Evolutionary conservation across 2,797 vertebrate genomes (phyloP), one percentile per base, ranked within the genome.

Genomic region (Scomberomorus guttatus): DNA sequence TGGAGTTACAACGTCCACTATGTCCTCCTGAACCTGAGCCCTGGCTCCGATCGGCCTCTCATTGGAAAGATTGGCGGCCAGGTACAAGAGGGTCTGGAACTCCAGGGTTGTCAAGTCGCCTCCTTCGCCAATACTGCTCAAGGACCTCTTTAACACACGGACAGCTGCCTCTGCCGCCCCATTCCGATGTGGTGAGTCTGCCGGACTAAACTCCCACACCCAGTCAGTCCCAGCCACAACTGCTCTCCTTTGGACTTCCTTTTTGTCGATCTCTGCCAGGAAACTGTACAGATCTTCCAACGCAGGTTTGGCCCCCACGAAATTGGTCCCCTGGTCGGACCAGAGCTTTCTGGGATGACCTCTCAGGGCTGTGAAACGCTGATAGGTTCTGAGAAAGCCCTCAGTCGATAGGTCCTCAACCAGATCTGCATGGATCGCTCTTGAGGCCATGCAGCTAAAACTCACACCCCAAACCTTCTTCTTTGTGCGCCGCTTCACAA

Each of bases 371-470:
- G 48, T 51, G n/a, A 67, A 67, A 8, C 20, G 32, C 8, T 37
- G 18, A 22, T 52, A 67, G 1, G 32, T 32, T 18, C 25, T n/a
- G 14, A 67, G 32, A 15, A 67, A 67, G 4, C 50, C 27, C 8
- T 67, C 64, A 34, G 48, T 34, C 1, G 48, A 37, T 18, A 51
- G 64, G 32, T 54, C 64, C 8, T 62, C 60, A 11, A 62, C 60
- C 60, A 46, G 27, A 54, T 67, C 64, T 10, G 50, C 29, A 24
- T 51, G 64, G 32, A 51, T 37, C 0, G n/a, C 64, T 27, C 39
- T 58, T 12, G 42, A 62, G 60, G 64, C 64, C 64, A 67, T 54
- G 8, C 64, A 67, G 25, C 64, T 24, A 14, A 67, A 66, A 9
- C 39, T 42, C 27, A 39, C 4, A 3, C 32, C 64, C 50, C 29